Base-by-base conservation (phyloP, 1,140 invertebrate species). In the Ditylenchus dipsaci region DNA sequence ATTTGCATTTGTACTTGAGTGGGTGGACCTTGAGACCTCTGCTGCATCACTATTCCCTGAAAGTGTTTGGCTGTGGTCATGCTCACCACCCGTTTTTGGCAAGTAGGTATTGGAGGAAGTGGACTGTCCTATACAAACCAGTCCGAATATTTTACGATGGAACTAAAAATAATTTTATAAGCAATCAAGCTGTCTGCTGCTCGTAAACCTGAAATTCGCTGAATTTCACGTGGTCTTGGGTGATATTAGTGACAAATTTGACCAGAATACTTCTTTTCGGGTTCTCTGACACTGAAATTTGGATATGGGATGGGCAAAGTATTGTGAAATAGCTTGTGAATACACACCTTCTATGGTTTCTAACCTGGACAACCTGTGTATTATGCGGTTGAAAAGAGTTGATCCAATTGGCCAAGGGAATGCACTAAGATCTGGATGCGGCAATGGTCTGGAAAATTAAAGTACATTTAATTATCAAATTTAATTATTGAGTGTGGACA, bases 151-250 rank as follows among this genome's bases (percentile, higher is more conserved):
- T 65, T 74, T 70, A 15, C 76, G 72, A 61, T 78, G 69, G 11
- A 73, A 64, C 71, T 78, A 17, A 56, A 76, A 53, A 62, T 21
- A 53, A 53, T 53, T 7, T 53, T 53, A 21, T 53, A 26, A 53
- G 15, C 43, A 45, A 45, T 45, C n/a, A 13, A 11, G 43, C 43
- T 45, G 43, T 45, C n/a, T 13, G n/a, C 43, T 45, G 43, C 43
- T n/a, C n/a, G n/a, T n/a, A n/a, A 63, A 74, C 76, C 61, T 78
- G 78, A 33, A 80, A 69, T 27, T 81, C 79, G 30, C 75, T 71
- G 59, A 80, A 80, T 65, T 77, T 74, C 1, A 23, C 19, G 17
- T 67, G 60, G 9, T 76, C 72, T 1, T 59, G 58, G 57, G 77
- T 68, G 13, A 67, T 69, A 11, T 66, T 57, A 17, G 76, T 72